Evolutionary conservation across 2,113 vertebrate species (phyloP), one percentile per base, ranked within the genome.

Genomic region (Colius striatus): DNA sequence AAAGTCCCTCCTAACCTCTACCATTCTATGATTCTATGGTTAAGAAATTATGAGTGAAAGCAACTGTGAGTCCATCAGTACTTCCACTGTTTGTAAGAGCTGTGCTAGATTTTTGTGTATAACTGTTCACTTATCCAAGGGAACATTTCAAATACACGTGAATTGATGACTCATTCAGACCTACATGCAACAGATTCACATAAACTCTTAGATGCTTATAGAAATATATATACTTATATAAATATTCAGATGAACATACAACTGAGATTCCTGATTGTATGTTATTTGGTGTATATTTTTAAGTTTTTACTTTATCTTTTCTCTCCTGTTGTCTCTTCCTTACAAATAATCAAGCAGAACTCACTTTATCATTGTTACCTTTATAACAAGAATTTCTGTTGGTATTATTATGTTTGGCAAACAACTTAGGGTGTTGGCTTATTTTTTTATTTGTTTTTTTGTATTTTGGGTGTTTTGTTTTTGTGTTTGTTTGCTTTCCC

Each of bases 401-500:
- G 7, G 9, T 72, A 41, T 82, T 89, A 38, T 34, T n/a, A 41
- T 34, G 10, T 34, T 71, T 26, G 51, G 47, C 30, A 71, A 74
- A 47, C 2, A 34, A 12, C 9, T 41, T 55, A 26, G 4, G 3
- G 4, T n/a, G 4, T 5, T 26, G 8, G 2, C 3, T 53, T 67
- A 29, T 34, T 71, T 70, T 51, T 51, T 19, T 10, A 16, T 11
- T 51, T 43, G 5, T 55, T 41, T 17, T 4, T 23, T 22, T 47
- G 57, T 48, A 53, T 51, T 10, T 10, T n/a, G 32, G 8, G 10
- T 53, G 18, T 21, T 7, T 43, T 29, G 19, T 13, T 36, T 43
- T 6, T 32, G 54, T 66, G 13, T 34, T 48, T 32, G 1, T 27
- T 38, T 62, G 8, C 22, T 55, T 62, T 53, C 13, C 2, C 1